Conservation (phyloP, 1,140 invertebrate species). For the Fopius arisanus region DNA sequence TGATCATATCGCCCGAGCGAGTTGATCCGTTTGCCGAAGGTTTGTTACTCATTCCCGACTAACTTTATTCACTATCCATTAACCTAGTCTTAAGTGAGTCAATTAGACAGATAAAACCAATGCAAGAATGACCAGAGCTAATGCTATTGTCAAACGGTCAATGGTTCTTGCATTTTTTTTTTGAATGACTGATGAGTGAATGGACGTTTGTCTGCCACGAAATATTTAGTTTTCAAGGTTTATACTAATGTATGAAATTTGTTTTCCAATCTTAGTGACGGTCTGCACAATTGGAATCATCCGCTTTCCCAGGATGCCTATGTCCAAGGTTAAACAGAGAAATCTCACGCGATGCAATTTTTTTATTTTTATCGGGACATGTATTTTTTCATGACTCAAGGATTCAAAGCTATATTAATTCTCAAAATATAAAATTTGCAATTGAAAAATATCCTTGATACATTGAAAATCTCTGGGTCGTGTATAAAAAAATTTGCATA, state of each 20-base stretch:
- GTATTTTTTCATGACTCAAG: constrained; percentile 40
- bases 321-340: constrained; percentile 57
- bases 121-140: not conserved
- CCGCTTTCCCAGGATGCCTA: constrained; percentile 58
- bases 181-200: not conserved
- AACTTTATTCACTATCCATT: constrained; percentile 2
- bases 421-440: no score
- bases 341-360: constrained; percentile 43
- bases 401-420: no score
- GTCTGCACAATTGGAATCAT: constrained; percentile 60
- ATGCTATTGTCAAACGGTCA: not conserved
- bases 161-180: constrained; percentile 5
- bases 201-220: constrained; percentile 23
- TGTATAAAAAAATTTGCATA: not conserved
- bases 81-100: constrained; percentile 3
- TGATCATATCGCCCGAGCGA: constrained; percentile 95
- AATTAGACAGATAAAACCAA: constrained; percentile 3
- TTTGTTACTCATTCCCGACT: constrained; percentile 64
- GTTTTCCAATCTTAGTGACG: constrained; percentile 63
- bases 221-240: constrained; percentile 54
- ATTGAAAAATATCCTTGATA: constrained; percentile 4
- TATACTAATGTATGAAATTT: constrained; percentile 62
- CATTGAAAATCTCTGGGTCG: not conserved
- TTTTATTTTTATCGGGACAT: not conserved
- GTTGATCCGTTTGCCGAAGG: constrained; percentile 98